Base-by-base conservation (phyloP, 2,888 invertebrate species). In the Formica aserva region DNA sequence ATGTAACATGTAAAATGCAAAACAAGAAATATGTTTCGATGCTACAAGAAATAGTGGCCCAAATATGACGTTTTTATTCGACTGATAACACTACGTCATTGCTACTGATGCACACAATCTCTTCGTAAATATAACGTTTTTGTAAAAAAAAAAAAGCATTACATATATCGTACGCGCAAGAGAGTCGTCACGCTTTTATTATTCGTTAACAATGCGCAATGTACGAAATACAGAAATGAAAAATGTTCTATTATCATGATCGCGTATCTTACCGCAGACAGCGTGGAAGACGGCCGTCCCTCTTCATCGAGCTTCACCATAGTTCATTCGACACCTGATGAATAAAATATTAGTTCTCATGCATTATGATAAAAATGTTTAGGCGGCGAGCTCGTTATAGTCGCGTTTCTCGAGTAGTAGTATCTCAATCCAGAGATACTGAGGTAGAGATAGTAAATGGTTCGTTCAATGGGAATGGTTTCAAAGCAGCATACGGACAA, bases 301-400 rank as follows among this genome's bases (percentile, higher is more conserved):
- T 75, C 75, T 29, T 82, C 48, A 29, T 11, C 15, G 26, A 63
- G 76, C 55, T 77, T 77, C 77, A 55, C n/a, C 66, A 66, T 32
- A 57, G 76, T 63, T 76, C 55, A 41, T 65, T 72, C 29, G 75
- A 72, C 26, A 85, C 76, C 85, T 78, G 74, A 82, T 85, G 60
- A 84, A 85, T 85, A 84, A 85, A 85, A 84, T 69, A 65, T 85
- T 74, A 83, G 85, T 85, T 72, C 67, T 84, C 84, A 81, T 85
- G 85, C 85, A 85, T 78, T 75, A 74, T 75, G 35, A 78, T 66
- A 55, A 65, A 82, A 71, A 85, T 77, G 66, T 77, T 72, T 71
- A 71, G 69, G 75, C 72, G 62, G 66, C 85, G 76, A 77, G 83
- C 74, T 77, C 62, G 67, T 77, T 83, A 52, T n/a, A 85, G 65